Conservation (phyloP, 1,140 invertebrate genomes). For the Drosophila truncata region DNA sequence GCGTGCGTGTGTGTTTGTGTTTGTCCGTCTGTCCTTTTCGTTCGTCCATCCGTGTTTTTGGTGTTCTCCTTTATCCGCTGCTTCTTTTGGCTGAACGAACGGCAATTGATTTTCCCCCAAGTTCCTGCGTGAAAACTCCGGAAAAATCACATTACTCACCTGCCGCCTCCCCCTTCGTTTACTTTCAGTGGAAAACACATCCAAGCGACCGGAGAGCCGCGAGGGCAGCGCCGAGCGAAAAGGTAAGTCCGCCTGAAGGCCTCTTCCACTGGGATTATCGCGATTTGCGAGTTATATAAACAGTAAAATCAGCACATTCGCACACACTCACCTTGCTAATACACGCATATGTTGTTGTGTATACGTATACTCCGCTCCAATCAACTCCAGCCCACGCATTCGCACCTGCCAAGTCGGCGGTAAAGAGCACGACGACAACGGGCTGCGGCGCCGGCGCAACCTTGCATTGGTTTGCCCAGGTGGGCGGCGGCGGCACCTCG, state of each 20-base stretch:
- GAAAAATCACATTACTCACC: conserved; percentile 21
- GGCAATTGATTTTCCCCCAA: conserved; percentile 74
- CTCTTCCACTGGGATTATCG: conserved; percentile 38
- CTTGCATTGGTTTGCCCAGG: conserved; percentile 68
- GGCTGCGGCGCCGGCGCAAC: conserved; percentile 38
- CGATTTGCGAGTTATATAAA: conserved; percentile 63
- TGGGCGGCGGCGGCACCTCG: conserved; percentile 54
- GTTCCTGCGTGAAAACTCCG: conserved; percentile 34
- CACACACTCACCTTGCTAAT: conserved; percentile 6
- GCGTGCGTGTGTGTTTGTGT: conserved; percentile 30
- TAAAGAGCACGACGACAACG: conserved; percentile 4
- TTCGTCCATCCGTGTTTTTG: conserved; percentile 50
- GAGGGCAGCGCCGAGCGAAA: conserved; percentile 84
- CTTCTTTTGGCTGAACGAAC: conserved; percentile 62
- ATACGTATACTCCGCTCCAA: conserved; percentile 24
- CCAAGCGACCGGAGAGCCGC: conserved; percentile 79
- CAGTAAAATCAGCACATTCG: conserved; percentile 33
- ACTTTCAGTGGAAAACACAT: conserved; percentile 84
- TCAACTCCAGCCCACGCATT: conserved; percentile 55
- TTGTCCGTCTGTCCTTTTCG: conserved; percentile 28
- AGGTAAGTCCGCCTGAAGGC: conserved; percentile 59
- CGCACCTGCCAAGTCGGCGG: conserved; percentile 36
- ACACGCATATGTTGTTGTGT: not conserved
- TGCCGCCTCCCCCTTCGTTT: conserved; percentile 42
- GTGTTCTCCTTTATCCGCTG: conserved; percentile 60